Conservation (phyloP, 1,140 invertebrate genomes). For the Holcopasites calliopsidis region DNA sequence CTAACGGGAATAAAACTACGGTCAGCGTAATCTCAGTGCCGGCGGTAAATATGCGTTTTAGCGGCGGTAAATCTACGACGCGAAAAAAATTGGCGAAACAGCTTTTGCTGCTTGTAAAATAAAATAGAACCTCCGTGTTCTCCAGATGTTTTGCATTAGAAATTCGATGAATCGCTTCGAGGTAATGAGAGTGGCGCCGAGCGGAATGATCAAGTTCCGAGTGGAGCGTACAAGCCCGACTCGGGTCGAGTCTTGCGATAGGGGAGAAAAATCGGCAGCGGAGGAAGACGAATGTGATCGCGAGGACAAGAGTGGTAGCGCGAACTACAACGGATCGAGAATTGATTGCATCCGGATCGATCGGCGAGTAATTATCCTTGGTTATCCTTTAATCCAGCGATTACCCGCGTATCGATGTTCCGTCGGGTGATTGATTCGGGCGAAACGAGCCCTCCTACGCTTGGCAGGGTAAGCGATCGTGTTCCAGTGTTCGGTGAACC, state of each 20-base stretch:
- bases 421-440: conserved; percentile 63
- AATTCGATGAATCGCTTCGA: too few relatives aligned
- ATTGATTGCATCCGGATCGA: conserved; percentile 65
- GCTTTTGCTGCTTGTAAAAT: conserved; percentile 1
- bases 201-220: background rate
- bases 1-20: conserved; percentile 23
- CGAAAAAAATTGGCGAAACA: background rate
- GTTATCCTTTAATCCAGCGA: conserved; percentile 66
- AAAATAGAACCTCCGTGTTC: background rate
- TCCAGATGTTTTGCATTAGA: too few relatives aligned
- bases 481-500: conserved; percentile 9
- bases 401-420: conserved; percentile 60
- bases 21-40: conserved; percentile 27
- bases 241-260: too few relatives aligned
- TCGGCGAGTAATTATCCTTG: conserved; percentile 62
- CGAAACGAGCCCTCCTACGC: conserved; percentile 53
- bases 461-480: conserved; percentile 11
- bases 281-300: conserved; percentile 18
- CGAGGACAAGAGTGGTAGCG: too few relatives aligned
- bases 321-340: conserved; percentile 54
- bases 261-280: conserved; percentile 17
- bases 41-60: conserved; percentile 26
- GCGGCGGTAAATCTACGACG: conserved; percentile 26
- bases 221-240: too few relatives aligned
- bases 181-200: too few relatives aligned